Conservation (phyloP, 2,113 vertebrate genomes). For the Mobula birostris region DNA sequence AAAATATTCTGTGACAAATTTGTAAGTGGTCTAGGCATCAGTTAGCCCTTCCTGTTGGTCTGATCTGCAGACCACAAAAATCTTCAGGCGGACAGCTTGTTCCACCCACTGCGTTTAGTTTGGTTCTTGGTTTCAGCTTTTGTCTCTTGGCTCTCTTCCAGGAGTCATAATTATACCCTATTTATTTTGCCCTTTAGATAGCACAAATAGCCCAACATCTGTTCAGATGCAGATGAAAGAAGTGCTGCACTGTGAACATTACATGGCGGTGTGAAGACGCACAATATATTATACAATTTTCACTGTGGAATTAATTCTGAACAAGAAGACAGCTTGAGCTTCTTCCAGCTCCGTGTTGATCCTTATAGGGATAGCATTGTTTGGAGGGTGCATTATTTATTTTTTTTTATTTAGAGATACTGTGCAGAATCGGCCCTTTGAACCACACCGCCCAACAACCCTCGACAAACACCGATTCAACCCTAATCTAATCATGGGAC, state of each 20-base stretch:
- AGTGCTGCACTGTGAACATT: not conserved
- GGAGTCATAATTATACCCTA: slow-evolving; percentile 19
- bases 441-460: too few species aligned
- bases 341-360: not conserved
- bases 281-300: not conserved
- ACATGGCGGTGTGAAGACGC: not conserved
- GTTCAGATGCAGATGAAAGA: not conserved
- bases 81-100: not conserved
- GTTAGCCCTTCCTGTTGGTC: not conserved
- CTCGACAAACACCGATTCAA: too few species aligned
- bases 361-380: not conserved
- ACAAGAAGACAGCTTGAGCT: not conserved
- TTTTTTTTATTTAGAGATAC: too few species aligned
- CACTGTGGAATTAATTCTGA: not conserved
- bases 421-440: too few species aligned
- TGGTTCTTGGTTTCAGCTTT: not conserved
- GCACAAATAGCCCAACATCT: slow-evolving; percentile 28
- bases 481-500: too few species aligned
- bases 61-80: not conserved
- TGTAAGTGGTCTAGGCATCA: not conserved
- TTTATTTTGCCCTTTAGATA: slow-evolving; percentile 24
- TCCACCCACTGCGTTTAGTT: slow-evolving; percentile 19
- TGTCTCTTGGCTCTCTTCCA: slow-evolving; percentile 20
- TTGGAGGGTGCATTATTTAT: not conserved
- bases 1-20: not conserved